phyloP scores from a whole-genome alignment of 92 coral and sea anemone genomes.

The Parazoanthus swiftii region DNA sequence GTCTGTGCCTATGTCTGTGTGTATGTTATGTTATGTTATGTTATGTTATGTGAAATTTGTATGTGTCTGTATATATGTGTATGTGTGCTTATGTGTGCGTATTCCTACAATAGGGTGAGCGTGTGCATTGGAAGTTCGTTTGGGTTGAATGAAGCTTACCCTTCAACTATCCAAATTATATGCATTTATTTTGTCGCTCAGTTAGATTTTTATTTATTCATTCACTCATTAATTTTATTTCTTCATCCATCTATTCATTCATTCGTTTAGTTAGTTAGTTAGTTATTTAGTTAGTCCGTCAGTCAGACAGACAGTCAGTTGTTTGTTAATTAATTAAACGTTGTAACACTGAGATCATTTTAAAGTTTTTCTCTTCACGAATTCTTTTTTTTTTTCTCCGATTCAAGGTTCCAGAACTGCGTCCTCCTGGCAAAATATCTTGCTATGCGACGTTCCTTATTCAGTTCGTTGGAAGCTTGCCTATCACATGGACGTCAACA shows the following conservation, averaged over 20 bases:
- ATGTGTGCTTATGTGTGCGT: not conserved
- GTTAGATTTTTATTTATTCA: too few relatives aligned
- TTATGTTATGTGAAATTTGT: not conserved
- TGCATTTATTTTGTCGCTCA: too few relatives aligned
- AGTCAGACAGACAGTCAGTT: not conserved
- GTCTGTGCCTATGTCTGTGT: not conserved
- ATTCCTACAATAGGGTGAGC: not conserved
- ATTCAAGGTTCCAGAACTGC: not conserved
- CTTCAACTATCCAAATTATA: too few relatives aligned
- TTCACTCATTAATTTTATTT: not conserved
- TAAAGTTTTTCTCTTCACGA: not conserved
- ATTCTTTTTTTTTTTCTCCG: not conserved
- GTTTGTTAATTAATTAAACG: not conserved
- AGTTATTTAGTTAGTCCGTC: not conserved
- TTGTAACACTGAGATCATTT: not conserved
- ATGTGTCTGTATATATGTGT: not conserved
- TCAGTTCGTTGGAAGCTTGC: slow-evolving; percentile 17
- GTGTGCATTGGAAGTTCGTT: not conserved
- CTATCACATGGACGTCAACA: slow-evolving; percentile 2
- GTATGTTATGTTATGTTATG: not conserved
- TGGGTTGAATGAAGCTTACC: not conserved
- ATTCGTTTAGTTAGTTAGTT: not conserved
- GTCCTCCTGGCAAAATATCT: not conserved
- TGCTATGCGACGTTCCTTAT: slow-evolving; percentile 21
- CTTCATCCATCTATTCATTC: not conserved